Evolutionary conservation across 2,113 vertebrate species (phyloP).

Genomic region (Gopherus flavomarginatus): DNA sequence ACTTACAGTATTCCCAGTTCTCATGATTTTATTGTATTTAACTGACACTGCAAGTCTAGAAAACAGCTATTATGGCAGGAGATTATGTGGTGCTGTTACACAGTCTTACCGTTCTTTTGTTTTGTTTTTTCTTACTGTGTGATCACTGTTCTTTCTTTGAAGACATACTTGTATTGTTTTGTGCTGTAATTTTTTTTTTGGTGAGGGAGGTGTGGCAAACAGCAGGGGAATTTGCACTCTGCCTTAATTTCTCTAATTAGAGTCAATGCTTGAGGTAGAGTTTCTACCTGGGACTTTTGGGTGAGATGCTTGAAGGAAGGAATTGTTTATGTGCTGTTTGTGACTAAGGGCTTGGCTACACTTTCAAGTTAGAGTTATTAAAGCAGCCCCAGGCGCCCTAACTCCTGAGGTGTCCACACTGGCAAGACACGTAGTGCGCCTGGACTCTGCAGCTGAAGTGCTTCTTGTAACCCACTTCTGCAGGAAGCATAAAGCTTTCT

Average conservation of each 20-base stretch:
- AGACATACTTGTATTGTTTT: not conserved
- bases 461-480: no score
- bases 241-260: not conserved
- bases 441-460: no score
- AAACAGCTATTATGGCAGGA: not conserved
- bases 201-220: not conserved
- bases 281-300: rapidly evolving
- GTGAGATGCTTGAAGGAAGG: not conserved
- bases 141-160: not conserved
- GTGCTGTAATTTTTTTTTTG: not conserved
- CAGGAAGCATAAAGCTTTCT: no score
- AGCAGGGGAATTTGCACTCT: not conserved
- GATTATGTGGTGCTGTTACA: not conserved
- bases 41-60: not conserved
- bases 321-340: not conserved
- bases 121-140: not conserved
- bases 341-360: no score
- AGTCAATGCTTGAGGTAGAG: not conserved
- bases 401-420: no score
- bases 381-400: no score
- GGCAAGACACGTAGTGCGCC: no score
- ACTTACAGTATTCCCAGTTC: not conserved
- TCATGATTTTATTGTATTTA: not conserved
- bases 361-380: no score
- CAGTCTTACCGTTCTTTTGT: not conserved